Conservation (phyloP, 2,888 invertebrate genomes). For the Cosmorhoe ocellata region DNA sequence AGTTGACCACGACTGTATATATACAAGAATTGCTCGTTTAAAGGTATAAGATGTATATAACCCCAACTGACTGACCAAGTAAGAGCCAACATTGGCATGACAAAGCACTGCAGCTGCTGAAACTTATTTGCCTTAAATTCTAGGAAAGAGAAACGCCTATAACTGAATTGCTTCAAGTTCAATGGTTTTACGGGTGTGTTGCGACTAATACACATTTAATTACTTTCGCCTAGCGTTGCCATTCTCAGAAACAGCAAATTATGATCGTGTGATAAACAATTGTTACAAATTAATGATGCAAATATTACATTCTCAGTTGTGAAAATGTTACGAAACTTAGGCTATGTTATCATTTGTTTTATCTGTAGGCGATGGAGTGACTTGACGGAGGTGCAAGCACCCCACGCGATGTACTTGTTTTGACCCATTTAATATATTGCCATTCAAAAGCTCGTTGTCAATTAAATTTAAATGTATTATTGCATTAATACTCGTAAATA, state of each 20-base stretch:
- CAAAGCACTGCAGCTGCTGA: too few relatives aligned
- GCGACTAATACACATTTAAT: slow-evolving; percentile 47
- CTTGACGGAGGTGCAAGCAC: slow-evolving; percentile 44
- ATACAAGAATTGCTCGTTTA: too few relatives aligned
- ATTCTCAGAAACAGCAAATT: slow-evolving; percentile 38
- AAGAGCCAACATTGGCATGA: too few relatives aligned
- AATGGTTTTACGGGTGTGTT: slow-evolving; percentile 29
- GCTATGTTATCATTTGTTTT: slow-evolving; percentile 34
- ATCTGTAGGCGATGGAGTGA: slow-evolving; percentile 44
- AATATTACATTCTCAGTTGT: slow-evolving; percentile 26
- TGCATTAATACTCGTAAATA: slow-evolving; percentile 38
- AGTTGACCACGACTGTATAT: too few relatives aligned
- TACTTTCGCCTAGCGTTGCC: slow-evolving; percentile 41
- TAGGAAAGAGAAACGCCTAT: too few relatives aligned
- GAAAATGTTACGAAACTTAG: slow-evolving; percentile 31
- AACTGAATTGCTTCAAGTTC: too few relatives aligned
- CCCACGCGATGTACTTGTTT: slow-evolving; percentile 49
- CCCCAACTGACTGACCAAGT: too few relatives aligned
- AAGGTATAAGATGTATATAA: too few relatives aligned
- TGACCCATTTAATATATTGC: slow-evolving; percentile 47
- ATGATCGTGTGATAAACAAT: slow-evolving; percentile 24
- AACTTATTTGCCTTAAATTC: too few relatives aligned
- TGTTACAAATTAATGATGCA: slow-evolving; percentile 30
- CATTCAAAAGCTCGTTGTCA: slow-evolving; percentile 52
- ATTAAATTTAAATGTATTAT: slow-evolving; percentile 42